Evolutionary conservation across 2,888 invertebrate species (phyloP).

Genomic region (Maniola hyperantus): DNA sequence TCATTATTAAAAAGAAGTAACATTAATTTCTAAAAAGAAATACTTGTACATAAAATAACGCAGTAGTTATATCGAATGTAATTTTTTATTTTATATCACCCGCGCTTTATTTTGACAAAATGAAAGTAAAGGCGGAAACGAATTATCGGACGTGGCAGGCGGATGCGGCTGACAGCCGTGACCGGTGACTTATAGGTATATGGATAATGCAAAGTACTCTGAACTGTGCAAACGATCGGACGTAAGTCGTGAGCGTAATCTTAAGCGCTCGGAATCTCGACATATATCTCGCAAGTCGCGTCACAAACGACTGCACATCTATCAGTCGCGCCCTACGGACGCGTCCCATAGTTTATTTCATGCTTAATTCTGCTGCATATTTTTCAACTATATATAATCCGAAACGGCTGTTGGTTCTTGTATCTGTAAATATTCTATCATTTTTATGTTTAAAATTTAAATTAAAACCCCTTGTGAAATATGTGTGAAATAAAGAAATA

Average conservation of each 20-base stretch:
- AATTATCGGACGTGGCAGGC: neutral
- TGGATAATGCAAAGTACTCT: too few species aligned
- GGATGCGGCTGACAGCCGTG: too few species aligned
- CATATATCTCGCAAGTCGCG: too few species aligned
- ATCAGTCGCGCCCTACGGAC: too few species aligned
- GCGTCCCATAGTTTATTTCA: too few species aligned
- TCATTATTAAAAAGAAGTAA: slow-evolving; percentile 20
- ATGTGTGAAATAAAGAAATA: slow-evolving; percentile 79
- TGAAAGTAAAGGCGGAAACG: slow-evolving; percentile 19
- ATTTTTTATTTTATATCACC: slow-evolving; percentile 34
- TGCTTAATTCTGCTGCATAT: slow-evolving; percentile 31
- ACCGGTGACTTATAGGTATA: too few species aligned
- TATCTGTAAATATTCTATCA: slow-evolving; percentile 77
- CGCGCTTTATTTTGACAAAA: slow-evolving; percentile 33
- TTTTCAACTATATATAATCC: slow-evolving; percentile 50
- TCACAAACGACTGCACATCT: too few species aligned
- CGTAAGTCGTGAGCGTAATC: too few species aligned
- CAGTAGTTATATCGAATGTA: slow-evolving; percentile 27
- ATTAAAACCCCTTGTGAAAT: slow-evolving; percentile 73
- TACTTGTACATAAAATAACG: slow-evolving; percentile 29
- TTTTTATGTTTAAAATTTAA: slow-evolving; percentile 69
- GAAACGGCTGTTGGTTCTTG: slow-evolving; percentile 73
- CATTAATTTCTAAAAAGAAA: slow-evolving; percentile 21
- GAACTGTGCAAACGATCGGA: too few species aligned
- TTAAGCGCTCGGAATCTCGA: too few species aligned